Base-by-base conservation (phyloP, 2,113 vertebrate genomes). In the Pelmatolapia mariae region DNA sequence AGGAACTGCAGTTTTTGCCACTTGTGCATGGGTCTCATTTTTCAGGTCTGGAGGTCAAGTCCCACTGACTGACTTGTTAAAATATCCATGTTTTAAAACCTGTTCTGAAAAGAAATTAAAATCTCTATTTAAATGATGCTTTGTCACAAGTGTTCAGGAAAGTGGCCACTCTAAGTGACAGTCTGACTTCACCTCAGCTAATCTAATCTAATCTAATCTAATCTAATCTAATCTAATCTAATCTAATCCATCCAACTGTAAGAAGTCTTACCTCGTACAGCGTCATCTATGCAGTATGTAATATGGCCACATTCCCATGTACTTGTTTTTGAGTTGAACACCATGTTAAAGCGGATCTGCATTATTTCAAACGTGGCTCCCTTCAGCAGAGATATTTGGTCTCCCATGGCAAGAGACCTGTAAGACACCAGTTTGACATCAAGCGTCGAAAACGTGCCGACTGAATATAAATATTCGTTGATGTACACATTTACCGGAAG, bases 291-390 rank as follows among this genome's bases (percentile, higher is more conserved):
- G 85, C 87, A 94, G 86, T 92, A 94, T 7, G 57, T 83, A 11
- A 90, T 50, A 15, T 40, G 40, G 7, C 92, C 92, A 13, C 93
- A 94, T 80, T 93, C 89, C 92, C 93, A 94, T 43, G 53, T 79
- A 63, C 63, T 84, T 4, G 63, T 82, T 47, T 86, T 36, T 16
- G 24, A 8, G 18, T 93, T 91, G 40, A 94, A 94, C 83, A 93
- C 93, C 91, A 92, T 93, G 83, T 92, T 94, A 38, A 94, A 91
- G 78, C 92, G 91, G n/a, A 92, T 89, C 52, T 91, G 90, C 92
- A 93, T 92, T 1, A 94, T 87, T 89, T 94, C 92, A 84, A 94
- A 94, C 1, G 15, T 85, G 45, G 91, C 93, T 38, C 91, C 91
- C 63, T 93, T 94, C 53, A 94, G 22, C 31, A 94, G 81, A 38